Evolutionary conservation across 2,113 vertebrate species (phyloP), one percentile per base, ranked within the genome.

Genomic region (Panthera leo): DNA sequence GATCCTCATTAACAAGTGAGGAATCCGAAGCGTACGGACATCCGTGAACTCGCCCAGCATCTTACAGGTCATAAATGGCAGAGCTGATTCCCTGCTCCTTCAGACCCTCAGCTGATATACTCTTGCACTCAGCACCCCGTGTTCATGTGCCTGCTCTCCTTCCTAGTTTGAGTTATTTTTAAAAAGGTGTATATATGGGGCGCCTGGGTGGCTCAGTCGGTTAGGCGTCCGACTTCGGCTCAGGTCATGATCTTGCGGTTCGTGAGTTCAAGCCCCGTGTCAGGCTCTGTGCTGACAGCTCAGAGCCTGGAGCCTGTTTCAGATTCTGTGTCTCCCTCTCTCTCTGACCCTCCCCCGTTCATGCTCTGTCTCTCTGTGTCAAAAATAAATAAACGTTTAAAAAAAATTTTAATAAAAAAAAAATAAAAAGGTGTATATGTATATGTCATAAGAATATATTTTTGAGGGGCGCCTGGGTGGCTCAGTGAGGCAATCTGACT

Each of bases 71-170:
- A 3, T 4, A 1, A 61, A 11, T 1, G 25, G 11, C 61, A 53
- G 39, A 93, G 51, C 65, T 51, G 0, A 2, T n/a, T 39, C 65
- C 5, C 2, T 42, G 21, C 25, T 51, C 48, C 27, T 31, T 51
- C 27, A 61, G 1, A 71, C 2, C 0, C 27, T 48, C 18, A 0
- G 68, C 67, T 55, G 42, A 19, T 9, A 3, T 5, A 45, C 55
- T 23, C 2, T 42, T 5, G 7, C 2, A 6, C 13, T 25, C 3
- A 48, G 8, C 19, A 53, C 9, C 23, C 3, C 10, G 2, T 36
- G 31, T 25, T 27, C 21, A 6, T 3, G 2, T 21, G 65, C 48
- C 85, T 85, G 58, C 34, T 91, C 94, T 91, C 18, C 42, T 61
- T 94, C 58, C 73, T 45, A 19, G 9, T 84, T 71, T 11, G 42